Percentiles rank a stretch among this genome's conserved stretches.
Evolutionary conservation across 2,888 invertebrate species (phyloP).

Genomic region (Timema cristinae): DNA sequence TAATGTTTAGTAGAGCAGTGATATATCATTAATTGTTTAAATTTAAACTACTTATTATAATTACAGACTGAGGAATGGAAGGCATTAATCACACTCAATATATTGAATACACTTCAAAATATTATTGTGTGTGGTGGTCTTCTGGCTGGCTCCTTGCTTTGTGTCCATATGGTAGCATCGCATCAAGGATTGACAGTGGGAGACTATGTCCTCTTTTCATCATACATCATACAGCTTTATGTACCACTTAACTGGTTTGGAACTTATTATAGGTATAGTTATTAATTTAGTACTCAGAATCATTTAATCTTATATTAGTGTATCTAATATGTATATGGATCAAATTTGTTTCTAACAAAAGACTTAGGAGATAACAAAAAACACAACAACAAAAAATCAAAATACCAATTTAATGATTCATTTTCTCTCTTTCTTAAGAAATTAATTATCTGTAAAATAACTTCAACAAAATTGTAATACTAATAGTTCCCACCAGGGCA

Average conservation of each 20-base stretch:
- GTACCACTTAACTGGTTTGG: constrained; percentile 97
- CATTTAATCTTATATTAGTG: not conserved
- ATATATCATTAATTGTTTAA: too few species aligned
- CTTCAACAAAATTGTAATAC: too few species aligned
- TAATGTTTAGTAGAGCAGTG: too few species aligned
- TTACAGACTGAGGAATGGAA: constrained; percentile 85
- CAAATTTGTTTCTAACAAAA: too few species aligned
- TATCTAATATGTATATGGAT: too few species aligned
- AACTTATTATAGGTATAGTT: constrained; percentile 83
- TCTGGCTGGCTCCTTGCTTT: constrained; percentile 80
- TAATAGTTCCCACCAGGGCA: too few species aligned
- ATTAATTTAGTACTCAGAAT: not conserved
- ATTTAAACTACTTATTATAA: constrained; percentile 27
- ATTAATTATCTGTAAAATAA: too few species aligned
- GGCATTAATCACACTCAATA: constrained; percentile 76
- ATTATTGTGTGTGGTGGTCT: constrained; percentile 82
- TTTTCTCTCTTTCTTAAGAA: too few species aligned
- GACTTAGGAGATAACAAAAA: too few species aligned
- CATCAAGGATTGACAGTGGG: constrained; percentile 76
- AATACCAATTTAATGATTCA: too few species aligned
- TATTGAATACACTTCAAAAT: constrained; percentile 90
- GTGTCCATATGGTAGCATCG: constrained; percentile 78
- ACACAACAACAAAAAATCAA: too few species aligned
- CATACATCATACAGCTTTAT: constrained; percentile 91
- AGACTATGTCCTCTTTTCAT: constrained; percentile 93